Conservation (phyloP, 2,797 vertebrate genomes). For the Argyrosomus regius region DNA sequence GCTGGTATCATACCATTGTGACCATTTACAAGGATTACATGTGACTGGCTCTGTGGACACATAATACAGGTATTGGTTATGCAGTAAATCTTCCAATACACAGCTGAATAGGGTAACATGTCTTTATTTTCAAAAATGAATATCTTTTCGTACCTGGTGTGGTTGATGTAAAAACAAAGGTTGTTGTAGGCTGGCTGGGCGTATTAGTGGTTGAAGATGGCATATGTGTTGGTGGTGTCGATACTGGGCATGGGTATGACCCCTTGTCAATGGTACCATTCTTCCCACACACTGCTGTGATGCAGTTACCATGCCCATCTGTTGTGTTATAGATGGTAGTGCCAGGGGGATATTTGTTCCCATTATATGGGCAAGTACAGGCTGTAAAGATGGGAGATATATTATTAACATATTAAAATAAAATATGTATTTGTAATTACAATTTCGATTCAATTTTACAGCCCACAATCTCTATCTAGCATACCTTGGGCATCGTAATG, state of each 20-base stretch:
- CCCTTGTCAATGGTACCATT: slow-evolving; percentile 84
- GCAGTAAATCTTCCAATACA: not conserved
- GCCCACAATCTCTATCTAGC: not conserved
- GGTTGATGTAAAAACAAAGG: slow-evolving; percentile 68
- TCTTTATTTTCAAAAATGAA: not conserved
- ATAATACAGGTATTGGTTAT: not conserved
- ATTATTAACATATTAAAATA: slow-evolving; percentile 1
- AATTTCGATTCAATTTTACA: not conserved
- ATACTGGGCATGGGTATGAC: slow-evolving; percentile 66
- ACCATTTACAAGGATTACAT: slow-evolving; percentile 72
- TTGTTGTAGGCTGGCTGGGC: slow-evolving; percentile 5
- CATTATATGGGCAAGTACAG: slow-evolving; percentile 88
- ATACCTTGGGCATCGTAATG: slow-evolving; percentile 73
- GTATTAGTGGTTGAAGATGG: slow-evolving; percentile 69
- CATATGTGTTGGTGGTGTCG: slow-evolving; percentile 30
- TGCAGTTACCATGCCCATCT: slow-evolving; percentile 88
- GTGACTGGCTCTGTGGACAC: slow-evolving; percentile 35
- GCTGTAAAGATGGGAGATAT: slow-evolving; percentile 70
- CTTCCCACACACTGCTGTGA: slow-evolving; percentile 84
- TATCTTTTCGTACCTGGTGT: slow-evolving; percentile 35
- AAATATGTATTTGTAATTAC: not conserved
- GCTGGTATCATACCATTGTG: slow-evolving; percentile 77
- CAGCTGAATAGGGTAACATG: not conserved
- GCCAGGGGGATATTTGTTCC: slow-evolving; percentile 75
- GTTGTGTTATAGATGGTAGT: slow-evolving; percentile 88